Percentiles rank a stretch among this genome's conserved stretches.
phyloP scores from a whole-genome alignment of 2,888 invertebrate species.

The Pilophorus perplexus region DNA sequence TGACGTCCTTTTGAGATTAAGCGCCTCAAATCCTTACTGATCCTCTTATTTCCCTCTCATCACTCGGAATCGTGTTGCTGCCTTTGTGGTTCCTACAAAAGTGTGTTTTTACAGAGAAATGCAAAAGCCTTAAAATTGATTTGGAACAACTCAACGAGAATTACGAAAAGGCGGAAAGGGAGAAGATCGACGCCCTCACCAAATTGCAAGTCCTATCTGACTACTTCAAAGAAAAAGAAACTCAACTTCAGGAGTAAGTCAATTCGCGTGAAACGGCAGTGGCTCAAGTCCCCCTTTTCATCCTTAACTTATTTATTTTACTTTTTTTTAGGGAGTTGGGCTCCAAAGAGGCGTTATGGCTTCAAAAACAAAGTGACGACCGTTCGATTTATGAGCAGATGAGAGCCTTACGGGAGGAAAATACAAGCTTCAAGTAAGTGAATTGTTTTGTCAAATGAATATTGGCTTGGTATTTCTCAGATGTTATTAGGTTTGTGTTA shows the following conservation, averaged over 20 bases:
- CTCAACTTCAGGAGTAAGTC: slow-evolving; percentile 78
- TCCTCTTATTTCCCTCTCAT: background rate
- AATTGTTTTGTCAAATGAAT: background rate
- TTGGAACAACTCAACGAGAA: slow-evolving; percentile 58
- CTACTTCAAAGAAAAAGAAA: slow-evolving; percentile 88
- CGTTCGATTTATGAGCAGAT: slow-evolving; percentile 76
- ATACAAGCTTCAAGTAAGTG: slow-evolving; percentile 57
- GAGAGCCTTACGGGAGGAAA: slow-evolving; percentile 73
- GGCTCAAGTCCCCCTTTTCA: no score
- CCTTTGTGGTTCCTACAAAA: background rate
- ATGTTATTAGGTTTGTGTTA: background rate
- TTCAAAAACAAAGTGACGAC: slow-evolving; percentile 78
- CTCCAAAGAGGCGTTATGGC: slow-evolving; percentile 67
- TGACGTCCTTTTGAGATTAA: no score
- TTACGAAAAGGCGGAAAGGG: slow-evolving; percentile 65
- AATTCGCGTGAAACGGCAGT: no score
- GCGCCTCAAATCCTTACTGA: no score
- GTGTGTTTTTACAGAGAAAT: no score
- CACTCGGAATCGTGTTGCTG: background rate
- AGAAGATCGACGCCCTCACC: slow-evolving; percentile 74
- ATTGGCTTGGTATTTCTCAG: background rate
- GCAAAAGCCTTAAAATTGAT: no score
- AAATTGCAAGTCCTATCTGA: slow-evolving; percentile 80
- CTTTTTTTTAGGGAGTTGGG: slow-evolving; percentile 47
- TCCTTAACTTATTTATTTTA: background rate